Base-by-base conservation (phyloP, 1,140 invertebrate species). In the Drosophila gunungcola region DNA sequence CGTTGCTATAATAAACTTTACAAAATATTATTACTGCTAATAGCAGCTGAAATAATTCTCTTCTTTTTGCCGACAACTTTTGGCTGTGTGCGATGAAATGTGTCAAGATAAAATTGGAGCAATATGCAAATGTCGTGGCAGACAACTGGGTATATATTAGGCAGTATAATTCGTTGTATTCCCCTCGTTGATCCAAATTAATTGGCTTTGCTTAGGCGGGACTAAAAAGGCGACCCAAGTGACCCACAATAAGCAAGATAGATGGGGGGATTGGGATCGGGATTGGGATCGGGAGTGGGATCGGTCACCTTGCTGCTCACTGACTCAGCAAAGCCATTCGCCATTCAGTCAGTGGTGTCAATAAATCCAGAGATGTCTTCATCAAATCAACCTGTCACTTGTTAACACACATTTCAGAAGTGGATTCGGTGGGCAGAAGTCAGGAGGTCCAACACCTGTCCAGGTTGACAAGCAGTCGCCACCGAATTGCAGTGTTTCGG, bases 11-110 rank as follows among this genome's bases (percentile, higher is more conserved):
- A 83, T 83, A 83, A 83, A 83, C 60, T 83, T 76, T 58, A 79
- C 80, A 83, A 72, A 83, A 83, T 79, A 83, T 83, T 70, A 83
- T 79, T 79, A 79, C 74, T 79, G 73, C 74, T 83, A 83, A 83
- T 72, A 83, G 80, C 80, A 60, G 80, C 45, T 51, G 64, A 70
- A 78, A 82, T 67, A 42, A 63, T 68, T 74, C 43, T 58, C 42
- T 27, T 42, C 11, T 56, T 56, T 41, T 57, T 32, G 54, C 36
- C 38, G 9, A 55, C 29, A 62, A 45, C 80, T 73, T 78, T 57
- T 58, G 36, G 29, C 49, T 57, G 62, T 39, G 57, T 55, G 53
- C 25, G 62, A 34, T 63, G 25, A 55, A 63, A 75, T 75, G 75
- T 67, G 45, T 61, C 65, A 78, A 77, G 80, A 84, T 73, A 84